A percentile compares a stretch with the other conserved stretches of the same genome.
phyloP scores from a whole-genome alignment of 2,113 vertebrate genomes.

The Apus apus region DNA sequence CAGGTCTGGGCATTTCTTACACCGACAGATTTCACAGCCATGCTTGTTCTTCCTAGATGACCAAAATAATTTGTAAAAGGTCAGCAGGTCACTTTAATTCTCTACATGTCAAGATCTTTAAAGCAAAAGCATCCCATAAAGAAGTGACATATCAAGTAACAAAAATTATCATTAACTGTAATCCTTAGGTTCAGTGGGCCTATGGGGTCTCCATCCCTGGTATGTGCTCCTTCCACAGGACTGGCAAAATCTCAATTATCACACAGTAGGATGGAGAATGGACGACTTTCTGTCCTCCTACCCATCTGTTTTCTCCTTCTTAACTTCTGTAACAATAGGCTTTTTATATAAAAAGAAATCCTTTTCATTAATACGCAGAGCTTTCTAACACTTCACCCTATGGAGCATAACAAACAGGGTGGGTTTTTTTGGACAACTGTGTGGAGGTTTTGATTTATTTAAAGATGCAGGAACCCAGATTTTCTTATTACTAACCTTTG shows the following conservation, averaged over 20 bases:
- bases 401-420: not conserved
- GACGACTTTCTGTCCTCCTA: not conserved
- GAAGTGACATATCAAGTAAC: not conserved
- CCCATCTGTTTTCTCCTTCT: not conserved
- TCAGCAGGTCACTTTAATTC: conserved; percentile 47
- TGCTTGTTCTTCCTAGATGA: conserved; percentile 90
- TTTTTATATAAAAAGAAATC: not conserved
- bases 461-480: not conserved
- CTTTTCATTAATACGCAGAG: not conserved
- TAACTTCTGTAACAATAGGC: not conserved
- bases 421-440: not conserved
- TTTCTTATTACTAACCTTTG: not conserved
- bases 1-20: conserved; percentile 87
- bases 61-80: conserved; percentile 55
- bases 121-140: not conserved
- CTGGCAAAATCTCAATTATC: not conserved
- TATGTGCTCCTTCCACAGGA: not conserved
- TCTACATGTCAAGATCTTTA: not conserved
- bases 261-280: not conserved
- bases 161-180: not conserved
- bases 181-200: not conserved
- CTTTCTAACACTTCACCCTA: not conserved
- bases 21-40: conserved; percentile 89
- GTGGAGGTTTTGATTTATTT: not conserved
- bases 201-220: not conserved